Conservation (phyloP, 2,797 vertebrate genomes). For the Leucoraja ocellata region DNA sequence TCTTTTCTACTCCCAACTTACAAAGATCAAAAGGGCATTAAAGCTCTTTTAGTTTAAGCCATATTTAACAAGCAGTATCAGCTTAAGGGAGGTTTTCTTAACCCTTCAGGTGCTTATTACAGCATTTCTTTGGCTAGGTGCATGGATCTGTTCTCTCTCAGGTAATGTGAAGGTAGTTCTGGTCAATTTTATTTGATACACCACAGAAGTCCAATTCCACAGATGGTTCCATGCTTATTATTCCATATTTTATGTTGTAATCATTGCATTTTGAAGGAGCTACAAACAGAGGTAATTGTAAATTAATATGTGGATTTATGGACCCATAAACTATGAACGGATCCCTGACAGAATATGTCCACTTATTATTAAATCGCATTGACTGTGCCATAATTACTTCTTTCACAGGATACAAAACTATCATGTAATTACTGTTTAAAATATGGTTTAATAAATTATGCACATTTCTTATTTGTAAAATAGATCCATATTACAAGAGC, state of each 20-base stretch:
- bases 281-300: conserved; percentile 28
- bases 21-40: conserved; percentile 35
- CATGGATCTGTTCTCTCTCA: not conserved
- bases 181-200: conserved; percentile 17
- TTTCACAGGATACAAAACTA: not conserved
- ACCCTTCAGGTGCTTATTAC: conserved; percentile 20
- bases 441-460: conserved; percentile 24
- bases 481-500: not conserved
- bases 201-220: not conserved
- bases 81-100: conserved; percentile 35
- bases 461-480: not conserved
- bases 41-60: conserved; percentile 29
- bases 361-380: conserved; percentile 36
- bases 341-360: not conserved
- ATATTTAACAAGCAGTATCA: conserved; percentile 36
- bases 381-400: conserved; percentile 35
- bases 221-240: conserved; percentile 26
- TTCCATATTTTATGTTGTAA: conserved; percentile 37
- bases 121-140: not conserved
- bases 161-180: not conserved
- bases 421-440: conserved; percentile 18
- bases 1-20: conserved; percentile 20
- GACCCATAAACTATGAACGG: conserved; percentile 4
- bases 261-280: conserved; percentile 28
- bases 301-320: conserved; percentile 28